These are phyloP conservation scores for Didymodactylos carnosus DNA, from an alignment of 2,888 invertebrate genomes.

Conservation along the genomic window DNA sequence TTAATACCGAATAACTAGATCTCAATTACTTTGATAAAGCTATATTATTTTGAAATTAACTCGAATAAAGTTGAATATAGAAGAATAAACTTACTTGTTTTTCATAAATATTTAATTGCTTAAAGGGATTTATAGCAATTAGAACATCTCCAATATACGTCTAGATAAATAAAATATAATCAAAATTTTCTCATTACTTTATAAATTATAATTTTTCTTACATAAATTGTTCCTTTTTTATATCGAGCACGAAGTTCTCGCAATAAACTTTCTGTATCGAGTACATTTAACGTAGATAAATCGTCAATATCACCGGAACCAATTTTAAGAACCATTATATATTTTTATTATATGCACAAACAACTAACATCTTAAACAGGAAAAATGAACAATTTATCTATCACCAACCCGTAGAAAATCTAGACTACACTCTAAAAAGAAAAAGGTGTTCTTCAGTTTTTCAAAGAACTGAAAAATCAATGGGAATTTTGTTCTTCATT, in stretches of 20 bases:
- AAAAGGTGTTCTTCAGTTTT: too few species aligned
- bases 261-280: conserved; percentile 19
- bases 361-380: too few species aligned
- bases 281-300: conserved; percentile 13
- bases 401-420: too few species aligned
- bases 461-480: too few species aligned
- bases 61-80: not conserved
- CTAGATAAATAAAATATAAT: too few species aligned
- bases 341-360: too few species aligned
- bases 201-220: conserved; percentile 18
- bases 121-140: conserved; percentile 30
- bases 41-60: too few species aligned
- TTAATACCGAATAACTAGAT: not conserved
- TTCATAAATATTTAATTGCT: conserved; percentile 25
- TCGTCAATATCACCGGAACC: conserved; percentile 15
- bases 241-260: conserved; percentile 21
- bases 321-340: not conserved
- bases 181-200: not conserved
- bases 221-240: conserved; percentile 22
- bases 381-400: too few species aligned
- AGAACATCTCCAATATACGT: conserved; percentile 32
- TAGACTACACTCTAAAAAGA: too few species aligned
- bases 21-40: not conserved
- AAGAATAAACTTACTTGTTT: conserved; percentile 19
- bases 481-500: too few species aligned